phyloP scores from a whole-genome alignment of 2,888 invertebrate species.

The Nymphalis urticae region DNA sequence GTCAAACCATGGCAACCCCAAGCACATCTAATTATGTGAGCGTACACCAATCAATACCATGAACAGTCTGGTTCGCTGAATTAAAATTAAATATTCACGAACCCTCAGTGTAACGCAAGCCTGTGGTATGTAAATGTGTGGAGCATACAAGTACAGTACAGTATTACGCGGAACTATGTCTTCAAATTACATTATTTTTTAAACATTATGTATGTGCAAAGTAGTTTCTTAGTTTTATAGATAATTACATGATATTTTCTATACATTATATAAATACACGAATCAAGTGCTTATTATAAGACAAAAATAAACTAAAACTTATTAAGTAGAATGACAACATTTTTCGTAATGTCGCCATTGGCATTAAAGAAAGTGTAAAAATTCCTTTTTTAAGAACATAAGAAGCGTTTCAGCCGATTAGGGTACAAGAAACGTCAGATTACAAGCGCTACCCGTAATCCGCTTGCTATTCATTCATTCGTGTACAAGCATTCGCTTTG shows the following conservation, averaged over 20 bases:
- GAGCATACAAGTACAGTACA: slow-evolving; percentile 12
- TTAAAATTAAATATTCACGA: slow-evolving; percentile 41
- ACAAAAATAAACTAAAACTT: no score
- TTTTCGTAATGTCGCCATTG: neutral
- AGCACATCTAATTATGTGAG: slow-evolving; percentile 14
- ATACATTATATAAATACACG: no score
- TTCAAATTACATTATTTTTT: neutral
- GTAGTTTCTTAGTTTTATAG: neutral
- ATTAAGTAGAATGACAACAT: neutral
- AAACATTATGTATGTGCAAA: neutral
- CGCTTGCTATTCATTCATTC: no score
- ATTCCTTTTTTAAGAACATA: no score
- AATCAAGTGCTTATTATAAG: no score
- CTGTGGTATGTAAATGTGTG: slow-evolving; percentile 41
- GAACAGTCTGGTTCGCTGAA: slow-evolving; percentile 28
- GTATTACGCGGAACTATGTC: slow-evolving; percentile 14
- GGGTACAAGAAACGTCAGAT: no score
- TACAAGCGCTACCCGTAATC: no score
- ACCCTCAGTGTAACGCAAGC: slow-evolving; percentile 30
- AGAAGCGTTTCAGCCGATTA: no score
- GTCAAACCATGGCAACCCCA: slow-evolving; percentile 7
- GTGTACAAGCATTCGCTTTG: no score
- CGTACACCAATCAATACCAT: slow-evolving; percentile 32
- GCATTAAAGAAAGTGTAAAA: no score
- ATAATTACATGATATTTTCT: no score